Percentiles rank a stretch among this genome's conserved stretches.
phyloP scores from a whole-genome alignment of 2,888 invertebrate species.

The Meta bourneti region DNA sequence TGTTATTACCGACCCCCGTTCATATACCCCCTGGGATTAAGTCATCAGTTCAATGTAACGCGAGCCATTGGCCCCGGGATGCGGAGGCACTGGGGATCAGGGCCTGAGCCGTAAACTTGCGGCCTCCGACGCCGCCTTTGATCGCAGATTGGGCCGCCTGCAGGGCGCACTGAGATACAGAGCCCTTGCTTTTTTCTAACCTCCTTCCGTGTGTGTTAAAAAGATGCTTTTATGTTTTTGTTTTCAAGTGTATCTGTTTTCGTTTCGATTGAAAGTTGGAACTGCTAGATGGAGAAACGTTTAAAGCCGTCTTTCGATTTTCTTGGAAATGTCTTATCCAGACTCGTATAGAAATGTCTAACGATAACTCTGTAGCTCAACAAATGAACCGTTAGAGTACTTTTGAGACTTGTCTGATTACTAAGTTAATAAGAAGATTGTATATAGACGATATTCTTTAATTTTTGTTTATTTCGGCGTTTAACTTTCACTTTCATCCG shows the following conservation, averaged over 20 bases:
- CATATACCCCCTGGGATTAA: slow-evolving; percentile 59
- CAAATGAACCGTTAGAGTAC: too few species aligned
- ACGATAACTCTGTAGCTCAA: too few species aligned
- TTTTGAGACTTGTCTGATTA: too few species aligned
- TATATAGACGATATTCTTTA: too few species aligned
- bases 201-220: background rate
- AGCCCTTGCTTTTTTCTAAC: background rate
- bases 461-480: too few species aligned
- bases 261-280: background rate
- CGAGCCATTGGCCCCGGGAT: slow-evolving; percentile 71
- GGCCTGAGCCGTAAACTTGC: slow-evolving; percentile 67
- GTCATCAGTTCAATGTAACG: slow-evolving; percentile 76
- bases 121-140: slow-evolving; percentile 44
- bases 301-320: background rate
- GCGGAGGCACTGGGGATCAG: slow-evolving; percentile 21
- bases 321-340: too few species aligned
- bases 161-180: background rate
- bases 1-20: slow-evolving; percentile 59
- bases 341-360: too few species aligned
- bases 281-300: background rate
- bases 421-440: too few species aligned
- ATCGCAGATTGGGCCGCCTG: slow-evolving; percentile 44
- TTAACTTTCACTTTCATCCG: too few species aligned
- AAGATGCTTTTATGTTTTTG: background rate
- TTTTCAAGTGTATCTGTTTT: background rate